Base-by-base conservation (phyloP, 2,113 vertebrate genomes). In the Halcyon senegalensis region DNA sequence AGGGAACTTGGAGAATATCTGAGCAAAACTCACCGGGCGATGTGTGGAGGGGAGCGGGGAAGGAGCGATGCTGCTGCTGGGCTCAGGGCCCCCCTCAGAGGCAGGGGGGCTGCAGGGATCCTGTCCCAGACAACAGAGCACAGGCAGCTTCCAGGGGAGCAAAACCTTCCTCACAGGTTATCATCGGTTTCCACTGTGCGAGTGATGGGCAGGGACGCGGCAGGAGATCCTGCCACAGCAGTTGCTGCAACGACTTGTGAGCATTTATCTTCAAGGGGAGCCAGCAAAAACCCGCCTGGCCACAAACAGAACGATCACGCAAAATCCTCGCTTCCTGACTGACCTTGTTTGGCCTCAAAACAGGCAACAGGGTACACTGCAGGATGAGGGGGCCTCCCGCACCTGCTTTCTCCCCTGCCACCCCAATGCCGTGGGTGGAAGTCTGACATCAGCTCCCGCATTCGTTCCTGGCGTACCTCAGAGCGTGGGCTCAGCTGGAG, bases 1-100 rank as follows among this genome's bases (percentile, higher is more conserved):
- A 76, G 68, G 92, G 19, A 96, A 96, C 96, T 94, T 44, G 23
- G 89, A 78, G 88, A 84, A 93, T 64, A 90, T 87, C 77, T 30
- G 91, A 48, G 79, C 92, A 63, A 9, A 75, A 95, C 81, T 89
- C 14, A 66, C 78, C 7, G 1, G 86, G 94, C 16, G 48, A 70
- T 10, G 91, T 11, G 20, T 3, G 2, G 11, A 11, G 43, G 1
- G 1, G 37, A 9, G n/a, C 6, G 2, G 30, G 73, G 27, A 17
- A 94, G 89, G 90, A 74, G 68, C 35, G 76, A 16, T 2, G 92
- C 81, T 6, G 63, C 91, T 24, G 92, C 63, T 35, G 2, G 2
- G n/a, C 5, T 2, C 23, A 2, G 37, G 60, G 75, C 16, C 33
- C 23, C 44, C 51, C 43, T 3, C 53, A 58, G 55, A 58, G 55